Conservation (phyloP, 2,888 invertebrate species). For the Lithophane leautieri region DNA sequence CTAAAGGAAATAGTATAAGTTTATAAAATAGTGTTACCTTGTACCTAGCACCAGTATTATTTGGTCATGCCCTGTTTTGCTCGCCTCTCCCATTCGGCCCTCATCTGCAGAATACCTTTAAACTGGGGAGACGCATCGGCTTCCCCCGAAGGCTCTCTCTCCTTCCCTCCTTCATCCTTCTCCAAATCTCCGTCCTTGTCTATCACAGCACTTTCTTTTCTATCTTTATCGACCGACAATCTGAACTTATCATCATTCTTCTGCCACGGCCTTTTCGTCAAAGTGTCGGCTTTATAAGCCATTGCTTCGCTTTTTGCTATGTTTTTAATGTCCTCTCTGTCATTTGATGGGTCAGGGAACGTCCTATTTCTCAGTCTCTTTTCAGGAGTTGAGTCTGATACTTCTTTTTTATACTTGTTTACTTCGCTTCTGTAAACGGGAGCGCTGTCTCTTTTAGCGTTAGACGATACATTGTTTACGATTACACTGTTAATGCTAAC, state of each 20-base stretch:
- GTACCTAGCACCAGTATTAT: conserved; percentile 87
- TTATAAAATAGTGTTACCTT: conserved; percentile 67
- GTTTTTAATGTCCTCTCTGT: conserved; percentile 86
- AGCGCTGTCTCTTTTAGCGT: conserved; percentile 85
- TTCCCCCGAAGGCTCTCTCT: conserved; percentile 79
- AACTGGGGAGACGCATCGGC: conserved; percentile 90
- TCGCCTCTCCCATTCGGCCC: conserved; percentile 94
- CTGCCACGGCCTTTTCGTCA: conserved; percentile 86
- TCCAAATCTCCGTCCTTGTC: conserved; percentile 82
- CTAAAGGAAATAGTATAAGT: neutral
- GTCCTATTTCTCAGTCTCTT: conserved; percentile 87
- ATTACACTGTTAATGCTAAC: conserved; percentile 84
- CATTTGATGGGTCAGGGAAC: conserved; percentile 88
- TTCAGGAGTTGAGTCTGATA: conserved; percentile 88
- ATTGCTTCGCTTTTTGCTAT: conserved; percentile 83
- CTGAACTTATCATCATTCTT: conserved; percentile 82
- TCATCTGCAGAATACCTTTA: conserved; percentile 93
- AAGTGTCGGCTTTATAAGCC: conserved; percentile 86
- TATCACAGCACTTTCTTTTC: conserved; percentile 85
- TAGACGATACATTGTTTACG: conserved; percentile 60
- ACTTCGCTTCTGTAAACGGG: conserved; percentile 85
- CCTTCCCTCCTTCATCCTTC: conserved; percentile 78
- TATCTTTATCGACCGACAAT: conserved; percentile 81
- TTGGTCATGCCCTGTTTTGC: conserved; percentile 93
- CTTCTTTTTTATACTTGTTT: conserved; percentile 88